phyloP scores from a whole-genome alignment of 2,888 invertebrate genomes.

The Fragum whitleyi region DNA sequence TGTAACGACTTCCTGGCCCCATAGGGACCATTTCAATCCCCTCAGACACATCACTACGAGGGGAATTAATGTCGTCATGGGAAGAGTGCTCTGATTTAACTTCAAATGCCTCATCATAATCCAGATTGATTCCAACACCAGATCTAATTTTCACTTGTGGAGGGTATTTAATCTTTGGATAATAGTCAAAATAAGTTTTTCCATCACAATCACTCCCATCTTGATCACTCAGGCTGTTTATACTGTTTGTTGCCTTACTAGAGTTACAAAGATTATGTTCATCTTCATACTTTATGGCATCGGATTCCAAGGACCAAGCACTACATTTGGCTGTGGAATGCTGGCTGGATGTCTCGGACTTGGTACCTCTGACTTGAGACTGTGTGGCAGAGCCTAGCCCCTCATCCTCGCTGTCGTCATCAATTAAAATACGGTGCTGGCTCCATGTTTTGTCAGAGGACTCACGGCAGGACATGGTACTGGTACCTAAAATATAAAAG shows the following conservation, averaged over 20 bases:
- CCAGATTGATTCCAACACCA: slow-evolving; percentile 55
- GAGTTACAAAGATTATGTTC: slow-evolving; percentile 73
- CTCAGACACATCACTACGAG: slow-evolving; percentile 73
- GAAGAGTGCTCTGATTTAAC: slow-evolving; percentile 74
- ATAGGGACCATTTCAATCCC: slow-evolving; percentile 69
- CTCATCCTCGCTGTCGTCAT: slow-evolving; percentile 57
- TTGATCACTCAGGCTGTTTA: slow-evolving; percentile 66
- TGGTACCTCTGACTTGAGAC: slow-evolving; percentile 12
- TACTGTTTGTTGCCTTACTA: slow-evolving; percentile 72
- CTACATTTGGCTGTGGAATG: slow-evolving; percentile 46
- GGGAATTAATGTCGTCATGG: slow-evolving; percentile 70
- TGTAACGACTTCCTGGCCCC: slow-evolving; percentile 9
- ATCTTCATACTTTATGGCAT: slow-evolving; percentile 57
- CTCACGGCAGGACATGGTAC: slow-evolving; percentile 48
- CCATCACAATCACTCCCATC: slow-evolving; percentile 68
- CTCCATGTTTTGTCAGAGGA: slow-evolving; percentile 41
- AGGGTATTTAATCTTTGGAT: slow-evolving; percentile 45
- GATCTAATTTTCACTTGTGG: slow-evolving; percentile 59
- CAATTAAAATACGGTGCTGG: slow-evolving; percentile 25
- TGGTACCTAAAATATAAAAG: slow-evolving; percentile 37
- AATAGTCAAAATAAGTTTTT: slow-evolving; percentile 71
- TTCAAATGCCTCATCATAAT: slow-evolving; percentile 75
- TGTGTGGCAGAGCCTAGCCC: slow-evolving; percentile 43
- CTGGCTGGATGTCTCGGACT: slow-evolving; percentile 40
- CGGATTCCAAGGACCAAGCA: slow-evolving; percentile 48